Conservation (phyloP, 2,113 vertebrate species). For the Calypte anna region DNA sequence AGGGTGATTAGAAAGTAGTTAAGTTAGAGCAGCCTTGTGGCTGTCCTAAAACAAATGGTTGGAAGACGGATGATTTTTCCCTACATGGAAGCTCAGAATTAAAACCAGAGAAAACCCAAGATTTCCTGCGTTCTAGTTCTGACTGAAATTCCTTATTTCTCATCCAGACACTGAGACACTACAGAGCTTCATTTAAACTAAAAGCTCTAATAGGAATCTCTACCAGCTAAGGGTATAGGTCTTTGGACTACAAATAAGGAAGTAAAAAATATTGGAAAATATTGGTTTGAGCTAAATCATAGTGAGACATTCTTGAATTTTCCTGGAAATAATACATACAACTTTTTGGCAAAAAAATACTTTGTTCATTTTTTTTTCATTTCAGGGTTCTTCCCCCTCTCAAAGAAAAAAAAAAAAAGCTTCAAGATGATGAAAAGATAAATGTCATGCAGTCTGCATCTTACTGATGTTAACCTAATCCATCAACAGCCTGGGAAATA, state of each 20-base stretch:
- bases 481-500: constrained; percentile 45
- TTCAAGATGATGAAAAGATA: constrained; percentile 22
- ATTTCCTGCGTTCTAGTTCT: background rate
- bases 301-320: background rate
- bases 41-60: background rate
- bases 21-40: background rate
- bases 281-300: background rate
- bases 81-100: constrained; percentile 5
- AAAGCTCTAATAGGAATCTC: background rate
- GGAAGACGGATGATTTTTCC: constrained; percentile 1
- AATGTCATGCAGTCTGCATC: background rate
- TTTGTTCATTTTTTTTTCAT: background rate
- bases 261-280: background rate
- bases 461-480: constrained; percentile 38
- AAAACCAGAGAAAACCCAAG: constrained; percentile 6
- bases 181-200: constrained; percentile 6
- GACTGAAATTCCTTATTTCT: background rate
- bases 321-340: background rate
- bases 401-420: background rate
- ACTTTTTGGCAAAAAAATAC: background rate
- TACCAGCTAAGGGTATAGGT: background rate
- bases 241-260: background rate
- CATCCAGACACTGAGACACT: background rate
- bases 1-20: constrained; percentile 43
- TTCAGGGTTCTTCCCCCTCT: background rate